A percentile compares a stretch with the other conserved stretches of the same genome.
These are phyloP conservation scores for Scaptomyza reducta DNA, from an alignment of 2,888 invertebrate genomes.

Conservation along the genomic window DNA sequence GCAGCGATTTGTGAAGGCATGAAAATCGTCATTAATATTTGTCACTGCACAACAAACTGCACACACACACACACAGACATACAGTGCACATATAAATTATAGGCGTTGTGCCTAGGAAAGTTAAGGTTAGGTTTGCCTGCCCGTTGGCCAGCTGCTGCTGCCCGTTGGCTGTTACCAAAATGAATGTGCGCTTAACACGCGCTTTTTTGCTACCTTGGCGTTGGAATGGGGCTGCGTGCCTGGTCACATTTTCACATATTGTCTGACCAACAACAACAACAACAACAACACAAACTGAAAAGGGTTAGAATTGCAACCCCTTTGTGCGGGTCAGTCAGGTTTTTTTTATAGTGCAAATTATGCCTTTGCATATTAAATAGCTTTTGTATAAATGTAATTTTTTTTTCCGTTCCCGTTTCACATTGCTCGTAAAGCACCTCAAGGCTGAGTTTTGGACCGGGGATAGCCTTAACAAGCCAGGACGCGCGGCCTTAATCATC, in stretches of 20 bases:
- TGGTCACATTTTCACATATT: constrained; percentile 69
- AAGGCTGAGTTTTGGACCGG: constrained; percentile 25
- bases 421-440: constrained; percentile 40
- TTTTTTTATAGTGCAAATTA: constrained; percentile 67
- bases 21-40: constrained; percentile 83
- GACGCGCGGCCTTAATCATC: constrained; percentile 49
- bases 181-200: constrained; percentile 74
- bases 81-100: constrained; percentile 63
- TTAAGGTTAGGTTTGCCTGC: constrained; percentile 12
- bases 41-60: constrained; percentile 80
- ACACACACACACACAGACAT: constrained; percentile 28
- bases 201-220: constrained; percentile 24
- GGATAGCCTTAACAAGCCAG: constrained; percentile 47
- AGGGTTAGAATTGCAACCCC: constrained; percentile 73
- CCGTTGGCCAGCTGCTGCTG: constrained; percentile 31
- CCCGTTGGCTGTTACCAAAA: constrained; percentile 56
- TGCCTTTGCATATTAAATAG: constrained; percentile 79
- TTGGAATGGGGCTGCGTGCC: constrained; percentile 58
- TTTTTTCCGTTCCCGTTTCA: constrained; percentile 13
- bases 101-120: constrained; percentile 34
- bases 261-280: constrained; percentile 28
- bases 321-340: constrained; percentile 19
- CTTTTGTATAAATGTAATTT: constrained; percentile 10
- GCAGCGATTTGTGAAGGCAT: constrained; percentile 69
- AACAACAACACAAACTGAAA: constrained; percentile 16